Evolutionary conservation across 1,140 invertebrate species (phyloP).

Genomic region (Saccostrea glomerata): DNA sequence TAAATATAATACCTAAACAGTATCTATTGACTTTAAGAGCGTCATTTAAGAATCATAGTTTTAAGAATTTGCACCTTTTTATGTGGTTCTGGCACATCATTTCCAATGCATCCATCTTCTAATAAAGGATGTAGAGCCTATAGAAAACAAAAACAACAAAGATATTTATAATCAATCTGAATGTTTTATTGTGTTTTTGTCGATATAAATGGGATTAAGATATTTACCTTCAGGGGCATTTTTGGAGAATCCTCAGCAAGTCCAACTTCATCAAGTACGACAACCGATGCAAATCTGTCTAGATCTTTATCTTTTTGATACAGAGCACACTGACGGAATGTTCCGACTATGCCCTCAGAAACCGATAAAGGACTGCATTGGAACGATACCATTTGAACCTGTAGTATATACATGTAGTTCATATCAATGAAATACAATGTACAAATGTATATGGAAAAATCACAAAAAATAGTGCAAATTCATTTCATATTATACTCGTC

Average conservation of each 20-base stretch:
- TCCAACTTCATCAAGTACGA: slow-evolving; percentile 76
- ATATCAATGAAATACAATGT: no score
- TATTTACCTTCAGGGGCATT: slow-evolving; percentile 73
- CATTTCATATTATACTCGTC: no score
- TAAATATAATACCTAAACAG: no score
- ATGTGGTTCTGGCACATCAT: slow-evolving; percentile 53
- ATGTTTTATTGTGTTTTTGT: not conserved
- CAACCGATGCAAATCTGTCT: slow-evolving; percentile 72
- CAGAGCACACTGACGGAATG: slow-evolving; percentile 70
- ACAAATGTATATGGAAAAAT: no score
- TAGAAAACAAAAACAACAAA: not conserved
- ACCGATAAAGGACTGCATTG: slow-evolving; percentile 75
- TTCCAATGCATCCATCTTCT: slow-evolving; percentile 70
- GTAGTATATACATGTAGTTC: no score
- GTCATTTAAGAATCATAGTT: no score
- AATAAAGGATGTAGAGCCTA: slow-evolving; percentile 72
- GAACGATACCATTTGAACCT: slow-evolving; percentile 75
- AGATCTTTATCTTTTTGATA: slow-evolving; percentile 67
- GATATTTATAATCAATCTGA: not conserved
- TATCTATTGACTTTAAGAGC: no score
- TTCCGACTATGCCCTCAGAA: slow-evolving; percentile 72
- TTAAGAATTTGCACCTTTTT: no score
- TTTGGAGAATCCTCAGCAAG: slow-evolving; percentile 71
- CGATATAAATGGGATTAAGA: not conserved
- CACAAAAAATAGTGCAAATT: no score